Conservation (phyloP, 2,888 invertebrate species). For the Drosophila multiciliata region DNA sequence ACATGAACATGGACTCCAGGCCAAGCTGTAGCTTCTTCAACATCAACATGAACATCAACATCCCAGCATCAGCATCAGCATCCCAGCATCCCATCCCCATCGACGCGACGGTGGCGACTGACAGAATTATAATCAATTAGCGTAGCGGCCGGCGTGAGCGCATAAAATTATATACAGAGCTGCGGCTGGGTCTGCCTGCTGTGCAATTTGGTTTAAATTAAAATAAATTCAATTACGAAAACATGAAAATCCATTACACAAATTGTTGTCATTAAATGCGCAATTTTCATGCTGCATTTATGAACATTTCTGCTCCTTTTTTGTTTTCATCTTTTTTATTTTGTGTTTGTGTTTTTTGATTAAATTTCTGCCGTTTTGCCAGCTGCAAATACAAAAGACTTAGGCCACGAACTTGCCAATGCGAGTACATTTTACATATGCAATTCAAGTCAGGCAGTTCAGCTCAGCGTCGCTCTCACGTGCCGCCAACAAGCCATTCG, state of each 20-base stretch:
- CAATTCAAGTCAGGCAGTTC: neutral
- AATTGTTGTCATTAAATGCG: slow-evolving; percentile 84
- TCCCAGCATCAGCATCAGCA: slow-evolving; percentile 9
- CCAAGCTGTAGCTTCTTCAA: slow-evolving; percentile 5
- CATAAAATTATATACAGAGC: slow-evolving; percentile 76
- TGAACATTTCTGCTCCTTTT: slow-evolving; percentile 31
- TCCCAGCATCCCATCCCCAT: slow-evolving; percentile 5
- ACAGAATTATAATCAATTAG: slow-evolving; percentile 80
- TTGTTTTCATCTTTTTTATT: slow-evolving; percentile 3
- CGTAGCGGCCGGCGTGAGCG: slow-evolving; percentile 73
- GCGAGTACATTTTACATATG: slow-evolving; percentile 13
- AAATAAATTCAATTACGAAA: slow-evolving; percentile 85
- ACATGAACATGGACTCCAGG: slow-evolving; percentile 18
- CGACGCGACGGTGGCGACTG: slow-evolving; percentile 70
- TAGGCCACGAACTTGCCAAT: slow-evolving; percentile 53
- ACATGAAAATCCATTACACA: slow-evolving; percentile 85
- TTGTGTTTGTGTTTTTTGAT: slow-evolving; percentile 56
- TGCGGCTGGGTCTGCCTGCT: slow-evolving; percentile 31
- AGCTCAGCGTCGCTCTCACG: neutral
- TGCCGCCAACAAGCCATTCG: slow-evolving; percentile 30
- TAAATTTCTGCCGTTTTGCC: slow-evolving; percentile 68
- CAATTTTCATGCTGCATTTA: slow-evolving; percentile 75
- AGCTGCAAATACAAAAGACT: slow-evolving; percentile 56
- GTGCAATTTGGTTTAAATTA: slow-evolving; percentile 83
- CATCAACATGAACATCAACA: neutral